phyloP scores from a whole-genome alignment of 2,113 vertebrate genomes.

The Balaenoptera acutorostrata region DNA sequence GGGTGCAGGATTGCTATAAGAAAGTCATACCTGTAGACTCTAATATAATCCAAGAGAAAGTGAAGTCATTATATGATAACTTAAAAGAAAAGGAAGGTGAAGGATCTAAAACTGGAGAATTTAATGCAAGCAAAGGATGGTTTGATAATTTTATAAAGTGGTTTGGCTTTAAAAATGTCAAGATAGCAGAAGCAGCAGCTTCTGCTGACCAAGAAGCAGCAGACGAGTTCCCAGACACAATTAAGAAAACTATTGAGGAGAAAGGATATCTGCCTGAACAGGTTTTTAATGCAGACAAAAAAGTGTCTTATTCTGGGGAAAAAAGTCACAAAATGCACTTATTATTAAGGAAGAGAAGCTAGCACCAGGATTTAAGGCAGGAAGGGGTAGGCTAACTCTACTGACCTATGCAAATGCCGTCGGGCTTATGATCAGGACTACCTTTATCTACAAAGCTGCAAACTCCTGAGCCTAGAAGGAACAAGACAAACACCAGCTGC shows the following conservation, averaged over 20 bases:
- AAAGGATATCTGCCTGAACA: no score
- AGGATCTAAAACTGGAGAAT: neutral
- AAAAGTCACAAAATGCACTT: no score
- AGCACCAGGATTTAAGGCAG: no score
- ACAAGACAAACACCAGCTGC: neutral
- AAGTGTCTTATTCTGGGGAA: no score
- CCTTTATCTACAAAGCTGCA: neutral
- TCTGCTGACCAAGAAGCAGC: neutral
- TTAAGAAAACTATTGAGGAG: neutral
- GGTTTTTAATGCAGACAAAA: no score
- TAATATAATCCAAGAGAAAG: neutral
- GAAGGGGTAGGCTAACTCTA: no score
- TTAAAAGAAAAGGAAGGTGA: neutral
- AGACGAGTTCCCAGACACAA: neutral
- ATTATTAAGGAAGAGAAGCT: no score
- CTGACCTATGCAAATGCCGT: no score
- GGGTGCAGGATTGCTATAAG: neutral
- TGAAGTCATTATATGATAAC: neutral
- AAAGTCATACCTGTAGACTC: neutral
- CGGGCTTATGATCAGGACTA: neutral
- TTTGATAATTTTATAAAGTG: neutral
- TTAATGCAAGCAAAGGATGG: neutral
- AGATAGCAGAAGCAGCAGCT: neutral
- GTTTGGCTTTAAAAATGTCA: neutral
- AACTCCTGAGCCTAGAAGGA: neutral